phyloP scores from a whole-genome alignment of 1,140 invertebrate genomes.

The Phthorimaea operculella region DNA sequence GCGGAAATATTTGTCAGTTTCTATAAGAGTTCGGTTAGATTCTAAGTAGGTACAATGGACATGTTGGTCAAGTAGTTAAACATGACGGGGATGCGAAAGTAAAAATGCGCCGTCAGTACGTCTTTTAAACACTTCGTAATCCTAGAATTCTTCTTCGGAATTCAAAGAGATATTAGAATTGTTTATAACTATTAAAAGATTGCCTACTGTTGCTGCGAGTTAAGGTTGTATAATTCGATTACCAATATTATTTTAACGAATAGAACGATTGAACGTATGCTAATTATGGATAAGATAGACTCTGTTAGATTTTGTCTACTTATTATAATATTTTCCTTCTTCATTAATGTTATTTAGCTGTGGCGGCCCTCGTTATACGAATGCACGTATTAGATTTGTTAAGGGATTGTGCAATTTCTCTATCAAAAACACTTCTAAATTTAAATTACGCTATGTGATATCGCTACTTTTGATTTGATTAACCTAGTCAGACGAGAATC shows the following conservation, averaged over 20 bases:
- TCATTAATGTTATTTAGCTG: conserved; percentile 10
- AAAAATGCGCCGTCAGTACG: too few relatives aligned
- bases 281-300: conserved; percentile 18
- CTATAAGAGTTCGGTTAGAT: too few relatives aligned
- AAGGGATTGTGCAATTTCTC: neutral
- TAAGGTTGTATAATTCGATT: conserved; percentile 20
- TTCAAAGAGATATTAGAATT: conserved; percentile 23
- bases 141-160: conserved; percentile 30
- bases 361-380: conserved; percentile 25
- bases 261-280: conserved; percentile 17
- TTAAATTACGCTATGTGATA: conserved; percentile 29
- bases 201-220: conserved; percentile 1
- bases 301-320: conserved; percentile 14
- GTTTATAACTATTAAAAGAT: neutral
- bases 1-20: too few relatives aligned
- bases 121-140: conserved; percentile 12
- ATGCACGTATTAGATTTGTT: conserved; percentile 10
- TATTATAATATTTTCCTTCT: conserved; percentile 17
- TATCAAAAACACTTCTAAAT: neutral
- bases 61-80: too few relatives aligned
- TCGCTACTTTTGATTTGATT: conserved; percentile 23
- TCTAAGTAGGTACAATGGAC: too few relatives aligned
- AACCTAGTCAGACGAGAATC: conserved; percentile 40
- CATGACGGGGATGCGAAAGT: too few relatives aligned
- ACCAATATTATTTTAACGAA: conserved; percentile 16